Evolutionary conservation across 2,888 invertebrate genomes (phyloP), one percentile per base, ranked within the genome.

Genomic region (Dioctria linearis): DNA sequence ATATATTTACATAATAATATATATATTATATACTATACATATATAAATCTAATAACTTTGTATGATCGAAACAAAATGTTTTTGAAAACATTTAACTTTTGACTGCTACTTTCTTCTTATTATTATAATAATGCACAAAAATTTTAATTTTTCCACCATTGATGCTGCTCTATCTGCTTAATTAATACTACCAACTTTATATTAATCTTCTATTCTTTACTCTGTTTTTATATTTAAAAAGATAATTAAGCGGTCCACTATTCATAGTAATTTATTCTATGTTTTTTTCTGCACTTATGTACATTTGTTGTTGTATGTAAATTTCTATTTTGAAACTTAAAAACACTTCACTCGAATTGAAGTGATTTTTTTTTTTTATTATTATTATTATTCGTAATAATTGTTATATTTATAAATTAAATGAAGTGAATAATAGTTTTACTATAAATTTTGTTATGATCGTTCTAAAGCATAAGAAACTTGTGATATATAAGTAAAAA

Each of bases 401-500:
- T 73, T 73, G 73, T 73, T 73, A 73, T 25, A 25, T 73, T 73
- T 73, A 59, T 59, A 73, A 54, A 51, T 13, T 54, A 73, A 59
- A n/a, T 25, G 39, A 73, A 69, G 11, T 25, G 51, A 51, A n/a
- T 57, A 59, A 59, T 57, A 42, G 42, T 73, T 54, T 54, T 73
- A 59, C 57, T 57, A 25, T 42, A 57, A 5, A 39, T 59, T 54
- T 73, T 73, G 73, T 73, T 73, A 73, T 73, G n/a, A 59, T 73
- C 57, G 57, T 42, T 69, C 51, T 69, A 69, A 54, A 73, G 43
- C 11, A 73, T 73, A 59, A 57, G 59, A 42, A 73, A 73, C 57
- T 39, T 73, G 73, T 73, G 73, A 73, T 73, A 73, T 73, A 73
- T 73, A 73, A 73, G 73, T 73, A 73, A 57, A n/a, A 40, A 51